Percentiles rank a stretch among this genome's conserved stretches.
These are phyloP conservation scores for Oxycera nigricornis DNA, from an alignment of 2,888 invertebrate genomes.

Conservation along the genomic window DNA sequence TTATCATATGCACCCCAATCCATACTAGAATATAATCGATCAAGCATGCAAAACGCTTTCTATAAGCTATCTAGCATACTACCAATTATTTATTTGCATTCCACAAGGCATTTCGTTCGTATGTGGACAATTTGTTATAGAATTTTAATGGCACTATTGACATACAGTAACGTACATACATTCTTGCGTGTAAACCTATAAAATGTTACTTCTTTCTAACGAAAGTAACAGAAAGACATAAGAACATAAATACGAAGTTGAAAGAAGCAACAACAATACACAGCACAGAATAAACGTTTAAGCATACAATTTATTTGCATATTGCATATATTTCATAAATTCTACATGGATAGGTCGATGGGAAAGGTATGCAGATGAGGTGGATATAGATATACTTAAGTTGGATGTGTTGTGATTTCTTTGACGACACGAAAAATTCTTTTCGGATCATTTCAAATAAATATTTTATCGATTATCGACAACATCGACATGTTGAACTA, in stretches of 20 bases:
- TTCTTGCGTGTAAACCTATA: not conserved
- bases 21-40: not conserved
- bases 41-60: not conserved
- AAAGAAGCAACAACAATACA: not conserved
- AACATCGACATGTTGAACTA: constrained; percentile 12
- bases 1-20: not conserved
- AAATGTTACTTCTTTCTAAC: not conserved
- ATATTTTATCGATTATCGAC: not conserved
- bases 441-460: not conserved
- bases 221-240: not conserved
- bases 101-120: not conserved
- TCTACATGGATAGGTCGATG: not conserved
- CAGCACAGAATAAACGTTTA: no score
- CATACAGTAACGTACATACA: not conserved
- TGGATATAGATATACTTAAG: not conserved
- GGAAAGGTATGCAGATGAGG: not conserved
- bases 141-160: constrained; percentile 22
- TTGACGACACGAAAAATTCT: not conserved
- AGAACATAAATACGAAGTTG: not conserved
- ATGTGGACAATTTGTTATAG: constrained; percentile 14
- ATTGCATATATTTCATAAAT: not conserved
- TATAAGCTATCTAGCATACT: not conserved
- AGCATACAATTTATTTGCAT: not conserved
- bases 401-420: not conserved
- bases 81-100: constrained; percentile 7